Evolutionary conservation across 2,888 invertebrate species (phyloP).

Genomic region (Ormyrus rosae): DNA sequence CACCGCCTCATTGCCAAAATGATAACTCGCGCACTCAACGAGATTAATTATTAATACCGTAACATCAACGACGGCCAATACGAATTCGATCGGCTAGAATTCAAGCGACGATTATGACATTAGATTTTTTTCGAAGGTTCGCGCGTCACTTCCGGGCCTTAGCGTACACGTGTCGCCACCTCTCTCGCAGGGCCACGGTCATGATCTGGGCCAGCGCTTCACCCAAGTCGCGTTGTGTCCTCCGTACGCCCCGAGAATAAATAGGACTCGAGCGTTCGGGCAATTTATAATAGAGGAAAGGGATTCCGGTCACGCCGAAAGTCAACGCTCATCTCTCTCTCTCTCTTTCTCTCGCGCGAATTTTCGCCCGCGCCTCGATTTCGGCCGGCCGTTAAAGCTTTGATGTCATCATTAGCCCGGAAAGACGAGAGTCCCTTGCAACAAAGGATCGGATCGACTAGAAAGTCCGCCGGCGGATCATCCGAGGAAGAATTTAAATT

Average conservation of each 20-base stretch:
- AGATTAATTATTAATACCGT: constrained; percentile 13
- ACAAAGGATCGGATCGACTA: not conserved
- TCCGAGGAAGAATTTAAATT: constrained; percentile 41
- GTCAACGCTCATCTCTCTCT: not conserved
- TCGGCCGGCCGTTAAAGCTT: constrained; percentile 25
- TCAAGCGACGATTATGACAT: constrained; percentile 14
- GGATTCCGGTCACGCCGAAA: constrained; percentile 50
- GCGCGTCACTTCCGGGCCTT: constrained; percentile 35
- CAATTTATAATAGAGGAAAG: constrained; percentile 49
- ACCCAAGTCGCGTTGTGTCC: not conserved
- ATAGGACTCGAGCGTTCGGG: not conserved
- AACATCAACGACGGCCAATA: no score
- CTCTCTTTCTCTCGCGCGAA: constrained; percentile 11
- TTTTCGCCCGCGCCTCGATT: constrained; percentile 45
- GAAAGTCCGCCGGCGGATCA: not conserved
- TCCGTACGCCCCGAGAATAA: constrained; percentile 34
- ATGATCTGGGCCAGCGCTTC: constrained; percentile 26
- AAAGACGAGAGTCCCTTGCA: no score
- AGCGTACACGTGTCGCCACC: not conserved
- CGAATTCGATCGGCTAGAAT: constrained; percentile 22
- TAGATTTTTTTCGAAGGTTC: constrained; percentile 2
- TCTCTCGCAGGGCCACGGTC: not conserved
- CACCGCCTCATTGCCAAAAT: no score
- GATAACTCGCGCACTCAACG: not conserved
- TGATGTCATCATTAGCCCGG: constrained; percentile 50